phyloP scores from a whole-genome alignment of 2,888 invertebrate genomes.

The Eristalis intricaria region DNA sequence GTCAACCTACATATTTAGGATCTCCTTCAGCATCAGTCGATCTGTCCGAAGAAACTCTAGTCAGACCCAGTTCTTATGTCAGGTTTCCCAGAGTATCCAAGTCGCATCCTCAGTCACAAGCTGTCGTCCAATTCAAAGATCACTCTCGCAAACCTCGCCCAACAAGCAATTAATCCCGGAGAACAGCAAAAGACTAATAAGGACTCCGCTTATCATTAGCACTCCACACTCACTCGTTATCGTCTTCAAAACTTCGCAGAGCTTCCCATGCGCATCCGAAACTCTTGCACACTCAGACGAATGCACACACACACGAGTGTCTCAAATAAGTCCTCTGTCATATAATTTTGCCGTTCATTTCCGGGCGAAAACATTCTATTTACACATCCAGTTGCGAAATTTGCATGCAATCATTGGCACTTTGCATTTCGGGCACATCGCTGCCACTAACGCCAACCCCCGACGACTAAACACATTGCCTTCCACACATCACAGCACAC shows the following conservation, averaged over 20 bases:
- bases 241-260: not conserved
- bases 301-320: not conserved
- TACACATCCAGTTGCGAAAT: conserved; percentile 35
- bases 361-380: conserved; percentile 37
- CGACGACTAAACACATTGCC: not conserved
- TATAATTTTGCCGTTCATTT: conserved; percentile 5
- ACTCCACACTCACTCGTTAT: not conserved
- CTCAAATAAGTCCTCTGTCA: not conserved
- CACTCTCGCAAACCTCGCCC: no score
- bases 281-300: not conserved
- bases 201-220: not conserved
- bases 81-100: no score
- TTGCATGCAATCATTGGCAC: conserved; percentile 44
- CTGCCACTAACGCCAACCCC: not conserved
- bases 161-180: not conserved
- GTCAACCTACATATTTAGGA: no score
- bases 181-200: not conserved
- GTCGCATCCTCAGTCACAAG: no score
- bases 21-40: no score
- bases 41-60: no score
- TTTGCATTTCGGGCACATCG: conserved; percentile 34
- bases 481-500: not conserved
- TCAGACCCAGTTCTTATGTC: no score
- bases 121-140: no score
- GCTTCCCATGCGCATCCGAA: not conserved